Evolutionary conservation across 2,888 invertebrate species (phyloP).

Genomic region (Chloromyia formosa): DNA sequence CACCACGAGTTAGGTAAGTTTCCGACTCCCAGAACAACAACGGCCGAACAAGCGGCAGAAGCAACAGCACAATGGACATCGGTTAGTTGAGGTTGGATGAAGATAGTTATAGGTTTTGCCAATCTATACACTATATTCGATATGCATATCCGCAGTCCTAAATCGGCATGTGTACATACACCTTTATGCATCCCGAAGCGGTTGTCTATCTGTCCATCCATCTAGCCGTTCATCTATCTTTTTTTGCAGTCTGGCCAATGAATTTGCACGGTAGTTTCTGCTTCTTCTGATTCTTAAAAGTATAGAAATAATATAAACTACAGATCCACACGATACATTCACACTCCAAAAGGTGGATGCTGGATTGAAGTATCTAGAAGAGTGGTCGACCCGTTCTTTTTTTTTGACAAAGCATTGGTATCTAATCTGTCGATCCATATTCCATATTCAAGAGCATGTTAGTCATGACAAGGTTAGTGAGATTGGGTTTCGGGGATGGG

Average conservation of each 20-base stretch:
- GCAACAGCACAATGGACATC: conserved; percentile 36
- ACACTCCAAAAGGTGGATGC: conserved; percentile 3
- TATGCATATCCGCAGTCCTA: not conserved
- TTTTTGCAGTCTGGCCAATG: not conserved
- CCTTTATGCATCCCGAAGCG: not conserved
- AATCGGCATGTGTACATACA: not conserved
- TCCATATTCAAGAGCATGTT: not conserved
- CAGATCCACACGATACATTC: not conserved
- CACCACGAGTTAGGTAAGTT: conserved; percentile 33
- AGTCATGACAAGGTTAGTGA: conserved; percentile 12
- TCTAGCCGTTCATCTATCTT: not conserved
- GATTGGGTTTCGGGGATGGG: not conserved
- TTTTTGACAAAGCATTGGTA: conserved; percentile 5
- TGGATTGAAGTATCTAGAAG: not conserved
- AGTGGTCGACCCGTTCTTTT: not conserved
- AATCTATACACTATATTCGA: not conserved
- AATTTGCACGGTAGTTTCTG: not conserved
- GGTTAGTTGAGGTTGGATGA: conserved; percentile 39
- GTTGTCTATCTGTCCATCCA: not conserved
- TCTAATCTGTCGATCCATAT: not conserved
- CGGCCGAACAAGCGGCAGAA: too few species aligned
- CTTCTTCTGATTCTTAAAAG: not conserved
- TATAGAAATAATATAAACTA: not conserved
- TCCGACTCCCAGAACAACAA: not conserved
- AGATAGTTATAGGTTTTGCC: not conserved